A percentile compares a stretch with the other conserved stretches of the same genome.
Conservation (phyloP, 2,113 vertebrate genomes). For the Perca flavescens region DNA sequence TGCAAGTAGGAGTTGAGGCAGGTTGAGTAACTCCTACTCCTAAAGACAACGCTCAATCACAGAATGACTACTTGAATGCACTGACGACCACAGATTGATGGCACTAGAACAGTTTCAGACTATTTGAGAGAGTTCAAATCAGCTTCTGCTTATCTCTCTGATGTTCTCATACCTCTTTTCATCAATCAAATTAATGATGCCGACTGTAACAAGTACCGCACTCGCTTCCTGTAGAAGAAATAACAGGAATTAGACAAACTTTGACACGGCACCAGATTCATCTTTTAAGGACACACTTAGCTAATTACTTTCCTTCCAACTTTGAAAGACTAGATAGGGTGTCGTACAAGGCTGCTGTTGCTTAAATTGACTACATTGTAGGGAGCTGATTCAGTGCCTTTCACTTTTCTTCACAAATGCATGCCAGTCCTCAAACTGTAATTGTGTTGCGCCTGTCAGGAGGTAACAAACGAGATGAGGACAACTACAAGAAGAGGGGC, state of each 20-base stretch:
- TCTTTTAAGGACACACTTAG: constrained; percentile 24
- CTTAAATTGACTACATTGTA: constrained; percentile 13
- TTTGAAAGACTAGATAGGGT: constrained; percentile 1
- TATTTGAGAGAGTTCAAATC: not conserved
- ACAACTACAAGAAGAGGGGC: constrained; percentile 43
- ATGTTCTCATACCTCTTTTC: constrained; percentile 1
- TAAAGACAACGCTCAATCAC: not conserved
- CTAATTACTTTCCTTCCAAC: constrained; percentile 51
- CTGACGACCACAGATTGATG: not conserved
- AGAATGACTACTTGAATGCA: not conserved
- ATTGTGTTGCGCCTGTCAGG: constrained; percentile 43
- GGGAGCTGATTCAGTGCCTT: constrained; percentile 24
- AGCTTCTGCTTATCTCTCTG: not conserved
- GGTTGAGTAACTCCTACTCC: not conserved
- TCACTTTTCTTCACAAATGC: constrained; percentile 12
- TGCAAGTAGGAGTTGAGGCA: not conserved
- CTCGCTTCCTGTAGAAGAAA: constrained; percentile 23
- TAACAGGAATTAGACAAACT: constrained; percentile 30
- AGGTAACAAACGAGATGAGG: constrained; percentile 20
- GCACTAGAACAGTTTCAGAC: constrained; percentile 1
- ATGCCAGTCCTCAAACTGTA: constrained; percentile 29
- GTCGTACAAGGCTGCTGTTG: constrained; percentile 17
- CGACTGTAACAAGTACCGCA: constrained; percentile 21
- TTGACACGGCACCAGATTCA: constrained; percentile 36
- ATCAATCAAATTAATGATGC: constrained; percentile 58